phyloP scores from a whole-genome alignment of 2,888 invertebrate species.

The Teinopalpus imperialis region DNA sequence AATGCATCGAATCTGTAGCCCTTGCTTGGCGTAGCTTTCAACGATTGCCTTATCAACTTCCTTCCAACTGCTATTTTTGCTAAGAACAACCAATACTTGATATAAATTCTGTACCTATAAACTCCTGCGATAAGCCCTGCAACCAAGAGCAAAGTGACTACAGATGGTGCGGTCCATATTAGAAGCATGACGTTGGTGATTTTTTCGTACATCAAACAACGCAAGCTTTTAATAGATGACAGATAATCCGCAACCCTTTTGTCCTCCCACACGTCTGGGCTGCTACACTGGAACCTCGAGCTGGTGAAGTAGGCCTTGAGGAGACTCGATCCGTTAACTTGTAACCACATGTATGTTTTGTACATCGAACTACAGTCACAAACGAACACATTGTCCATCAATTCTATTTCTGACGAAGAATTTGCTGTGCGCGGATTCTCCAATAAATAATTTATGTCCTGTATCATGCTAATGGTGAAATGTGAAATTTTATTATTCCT shows the following conservation, averaged over 20 bases:
- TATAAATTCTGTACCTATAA: constrained; percentile 72
- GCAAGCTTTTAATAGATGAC: constrained; percentile 56
- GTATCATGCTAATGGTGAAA: constrained; percentile 79
- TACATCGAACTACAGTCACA: constrained; percentile 79
- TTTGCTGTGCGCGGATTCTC: constrained; percentile 45
- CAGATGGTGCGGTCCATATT: constrained; percentile 65
- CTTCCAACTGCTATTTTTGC: constrained; percentile 76
- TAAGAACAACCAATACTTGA: constrained; percentile 80
- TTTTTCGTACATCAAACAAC: constrained; percentile 65
- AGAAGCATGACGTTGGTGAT: constrained; percentile 61
- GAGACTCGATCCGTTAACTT: constrained; percentile 54
- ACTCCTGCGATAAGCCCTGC: constrained; percentile 45
- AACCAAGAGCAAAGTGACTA: constrained; percentile 56
- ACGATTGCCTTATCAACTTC: constrained; percentile 51
- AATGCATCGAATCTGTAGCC: constrained; percentile 82
- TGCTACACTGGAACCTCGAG: constrained; percentile 65
- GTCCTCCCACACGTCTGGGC: constrained; percentile 71
- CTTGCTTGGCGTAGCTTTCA: constrained; percentile 39
- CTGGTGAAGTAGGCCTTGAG: constrained; percentile 55
- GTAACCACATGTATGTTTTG: constrained; percentile 63
- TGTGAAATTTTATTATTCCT: constrained; percentile 80
- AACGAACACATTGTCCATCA: constrained; percentile 77
- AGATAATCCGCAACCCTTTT: constrained; percentile 64
- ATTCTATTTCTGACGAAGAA: constrained; percentile 54
- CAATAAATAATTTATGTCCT: constrained; percentile 74